These are phyloP conservation scores for Heteropelma amictum DNA, from an alignment of 2,888 invertebrate genomes.

Conservation along the genomic window DNA sequence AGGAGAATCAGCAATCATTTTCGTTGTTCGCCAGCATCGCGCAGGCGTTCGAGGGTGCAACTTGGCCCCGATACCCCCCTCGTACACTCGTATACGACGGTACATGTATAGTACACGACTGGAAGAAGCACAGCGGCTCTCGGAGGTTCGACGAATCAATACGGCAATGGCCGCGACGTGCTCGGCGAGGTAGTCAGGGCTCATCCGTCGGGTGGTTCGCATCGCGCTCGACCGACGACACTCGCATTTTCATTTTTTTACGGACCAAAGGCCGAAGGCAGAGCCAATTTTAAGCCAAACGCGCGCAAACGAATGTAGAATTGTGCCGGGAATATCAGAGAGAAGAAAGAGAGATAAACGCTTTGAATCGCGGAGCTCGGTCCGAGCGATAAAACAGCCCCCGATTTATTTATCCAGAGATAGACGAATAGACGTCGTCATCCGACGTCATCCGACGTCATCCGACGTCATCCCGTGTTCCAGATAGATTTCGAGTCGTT, in stretches of 20 bases:
- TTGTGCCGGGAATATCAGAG: not conserved
- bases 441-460: too few relatives aligned
- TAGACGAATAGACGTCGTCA: too few relatives aligned
- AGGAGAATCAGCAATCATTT: constrained; percentile 11
- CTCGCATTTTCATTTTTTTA: constrained; percentile 14
- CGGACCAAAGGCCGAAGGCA: not conserved
- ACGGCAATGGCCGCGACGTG: constrained; percentile 74
- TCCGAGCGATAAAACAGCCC: too few relatives aligned
- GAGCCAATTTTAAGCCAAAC: not conserved
- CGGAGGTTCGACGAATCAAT: constrained; percentile 69
- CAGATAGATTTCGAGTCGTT: too few relatives aligned
- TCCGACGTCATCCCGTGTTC: too few relatives aligned
- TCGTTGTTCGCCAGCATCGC: too few relatives aligned
- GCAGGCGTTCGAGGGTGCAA: constrained; percentile 24
- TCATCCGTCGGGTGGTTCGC: constrained; percentile 69
- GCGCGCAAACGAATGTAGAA: not conserved
- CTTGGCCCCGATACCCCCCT: too few relatives aligned
- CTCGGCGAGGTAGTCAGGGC: constrained; percentile 73
- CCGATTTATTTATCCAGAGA: too few relatives aligned
- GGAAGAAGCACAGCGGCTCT: constrained; percentile 33
- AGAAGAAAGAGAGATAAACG: not conserved
- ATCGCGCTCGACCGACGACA: constrained; percentile 59
- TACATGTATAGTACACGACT: not conserved
- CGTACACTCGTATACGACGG: not conserved
- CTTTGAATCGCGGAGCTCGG: too few relatives aligned